Base-by-base conservation (phyloP, 2,797 vertebrate genomes). In the Cossypha polioptera region DNA sequence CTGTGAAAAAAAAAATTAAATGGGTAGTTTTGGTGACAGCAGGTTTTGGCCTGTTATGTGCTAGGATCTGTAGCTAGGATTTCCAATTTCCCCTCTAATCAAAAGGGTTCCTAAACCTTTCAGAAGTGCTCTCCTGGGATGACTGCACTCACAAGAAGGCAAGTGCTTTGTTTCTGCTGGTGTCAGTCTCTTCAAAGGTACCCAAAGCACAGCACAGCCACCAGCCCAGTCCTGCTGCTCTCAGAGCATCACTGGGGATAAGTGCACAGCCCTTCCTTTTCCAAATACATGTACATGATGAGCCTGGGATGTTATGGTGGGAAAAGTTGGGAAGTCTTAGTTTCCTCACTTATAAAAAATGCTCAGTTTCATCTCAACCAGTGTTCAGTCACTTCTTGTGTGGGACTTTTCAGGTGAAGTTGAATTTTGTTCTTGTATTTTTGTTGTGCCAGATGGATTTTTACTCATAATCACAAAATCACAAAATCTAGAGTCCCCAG, bases 21-120 rank as follows among this genome's bases (percentile, higher is more conserved):
- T 7, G 40, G n/a, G 28, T 68, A 38, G 59, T 86, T 94, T 86
- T 90, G 86, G 66, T 88, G 92, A 81, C 86, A 88, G 69, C 31
- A 59, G 69, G 51, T 31, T 88, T 94, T 88, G 63, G 47, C 80
- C 76, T 87, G 0, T 83, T 77, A 26, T 5, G 22, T 36, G n/a
- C 82, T 90, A 19, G 74, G 80, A 90, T 94, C 73, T 59, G 61
- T 51, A 81, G 88, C 38, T 62, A 40, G 88, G 88, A 81, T 94
- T 97, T 92, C 92, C 92, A 48, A 57, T 94, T 88, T 94, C 63
- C 71, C 45, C 86, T 84, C 80, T 88, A 84, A 95, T 92, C 92
- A 81, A 63, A 95, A 95, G 77, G 36, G 77, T 96, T 95, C 90
- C 92, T 69, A 69, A 90, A 84, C 79, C 76, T 93, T 78, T 90